These are phyloP conservation scores for Eugnorisma glareosa DNA, from an alignment of 2,888 invertebrate genomes.

Conservation along the genomic window DNA sequence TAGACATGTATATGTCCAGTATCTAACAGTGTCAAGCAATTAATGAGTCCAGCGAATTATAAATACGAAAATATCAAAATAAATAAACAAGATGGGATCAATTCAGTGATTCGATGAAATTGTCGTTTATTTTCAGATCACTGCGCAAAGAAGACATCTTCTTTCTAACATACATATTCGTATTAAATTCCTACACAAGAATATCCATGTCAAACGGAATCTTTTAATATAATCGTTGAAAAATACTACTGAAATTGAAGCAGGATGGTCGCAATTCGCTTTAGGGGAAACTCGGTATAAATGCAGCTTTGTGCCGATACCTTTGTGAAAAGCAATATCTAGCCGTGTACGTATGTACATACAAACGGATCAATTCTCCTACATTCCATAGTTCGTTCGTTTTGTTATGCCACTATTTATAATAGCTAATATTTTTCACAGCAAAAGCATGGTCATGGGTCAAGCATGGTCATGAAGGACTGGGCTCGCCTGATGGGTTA, in stretches of 20 bases:
- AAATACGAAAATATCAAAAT: not conserved
- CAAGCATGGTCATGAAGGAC: too few relatives aligned
- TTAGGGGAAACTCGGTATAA: not conserved
- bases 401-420: not conserved
- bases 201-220: conserved; percentile 29
- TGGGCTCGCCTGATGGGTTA: too few relatives aligned
- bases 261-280: not conserved
- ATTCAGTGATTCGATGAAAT: not conserved
- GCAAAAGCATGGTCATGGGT: too few relatives aligned
- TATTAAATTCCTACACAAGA: conserved; percentile 37
- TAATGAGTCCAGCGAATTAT: not conserved
- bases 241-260: conserved; percentile 19
- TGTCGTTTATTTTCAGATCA: conserved; percentile 11
- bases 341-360: not conserved
- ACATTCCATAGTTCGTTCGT: not conserved
- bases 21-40: too few relatives aligned
- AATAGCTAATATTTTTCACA: not conserved
- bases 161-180: not conserved
- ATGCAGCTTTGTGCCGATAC: conserved; percentile 29
- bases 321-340: conserved; percentile 10
- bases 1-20: not conserved
- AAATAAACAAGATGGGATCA: not conserved
- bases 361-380: not conserved
- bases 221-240: conserved; percentile 29
- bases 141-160: not conserved